Evolutionary conservation across 2,888 invertebrate species (phyloP).

Genomic region (Antitype chi): DNA sequence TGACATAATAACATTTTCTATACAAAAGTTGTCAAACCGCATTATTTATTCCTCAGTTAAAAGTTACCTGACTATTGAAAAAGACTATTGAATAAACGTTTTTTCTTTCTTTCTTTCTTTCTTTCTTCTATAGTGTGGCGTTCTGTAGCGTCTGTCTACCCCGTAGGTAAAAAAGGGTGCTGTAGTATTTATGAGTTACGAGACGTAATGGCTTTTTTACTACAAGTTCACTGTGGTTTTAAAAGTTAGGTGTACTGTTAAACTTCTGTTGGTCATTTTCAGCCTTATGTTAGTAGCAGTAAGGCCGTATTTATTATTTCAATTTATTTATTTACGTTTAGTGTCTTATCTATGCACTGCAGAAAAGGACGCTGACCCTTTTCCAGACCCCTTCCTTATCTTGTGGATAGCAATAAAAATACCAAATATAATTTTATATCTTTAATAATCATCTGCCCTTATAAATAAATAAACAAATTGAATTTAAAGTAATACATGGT

Average conservation of each 20-base stretch:
- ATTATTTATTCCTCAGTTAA: too few relatives aligned
- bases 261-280: neutral
- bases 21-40: too few relatives aligned
- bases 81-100: too few relatives aligned
- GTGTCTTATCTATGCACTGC: neutral
- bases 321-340: neutral
- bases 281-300: neutral
- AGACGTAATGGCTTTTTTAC: neutral
- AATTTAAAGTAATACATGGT: constrained; percentile 66
- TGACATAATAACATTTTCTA: neutral
- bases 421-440: constrained; percentile 55
- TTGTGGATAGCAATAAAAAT: constrained; percentile 10
- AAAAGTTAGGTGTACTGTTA: neutral
- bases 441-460: constrained; percentile 63
- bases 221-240: neutral
- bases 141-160: neutral
- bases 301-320: neutral
- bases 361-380: neutral
- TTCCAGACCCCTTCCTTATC: neutral
- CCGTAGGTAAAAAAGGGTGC: too few relatives aligned
- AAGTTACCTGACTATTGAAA: too few relatives aligned
- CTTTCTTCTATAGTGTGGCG: too few relatives aligned
- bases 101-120: too few relatives aligned
- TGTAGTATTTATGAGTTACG: neutral
- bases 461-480: constrained; percentile 64